Conservation (phyloP, 2,113 vertebrate genomes). For the Tragulus kanchil region DNA sequence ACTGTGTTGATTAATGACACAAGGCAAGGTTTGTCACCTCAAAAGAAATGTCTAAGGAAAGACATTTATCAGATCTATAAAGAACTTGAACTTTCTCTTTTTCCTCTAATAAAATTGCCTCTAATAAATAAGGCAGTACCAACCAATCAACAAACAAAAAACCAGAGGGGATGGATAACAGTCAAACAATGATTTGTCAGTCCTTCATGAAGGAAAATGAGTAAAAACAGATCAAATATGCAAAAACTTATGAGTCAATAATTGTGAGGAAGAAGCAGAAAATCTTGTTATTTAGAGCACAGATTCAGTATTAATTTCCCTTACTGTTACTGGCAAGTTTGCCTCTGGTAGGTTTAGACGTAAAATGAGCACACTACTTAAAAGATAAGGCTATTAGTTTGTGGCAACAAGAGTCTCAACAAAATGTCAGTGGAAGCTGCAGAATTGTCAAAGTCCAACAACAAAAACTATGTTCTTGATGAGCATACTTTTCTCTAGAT, state of each 20-base stretch:
- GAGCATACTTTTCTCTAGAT: neutral
- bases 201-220: neutral
- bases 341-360: neutral
- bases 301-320: neutral
- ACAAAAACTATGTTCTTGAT: neutral
- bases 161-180: neutral
- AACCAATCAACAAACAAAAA: neutral
- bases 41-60: neutral
- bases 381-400: neutral
- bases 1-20: neutral
- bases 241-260: neutral
- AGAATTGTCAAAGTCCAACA: neutral
- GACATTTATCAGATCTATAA: neutral
- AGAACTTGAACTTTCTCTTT: neutral
- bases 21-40: neutral
- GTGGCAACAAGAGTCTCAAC: neutral
- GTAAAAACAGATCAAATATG: neutral
- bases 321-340: neutral
- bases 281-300: neutral
- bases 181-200: neutral
- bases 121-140: neutral
- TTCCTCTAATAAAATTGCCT: neutral
- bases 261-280: neutral
- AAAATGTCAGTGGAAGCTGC: neutral
- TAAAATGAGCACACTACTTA: neutral